Evolutionary conservation across 1,140 invertebrate genomes (phyloP), one percentile per base, ranked within the genome.

Genomic region (Drosophila nigrodunni): DNA sequence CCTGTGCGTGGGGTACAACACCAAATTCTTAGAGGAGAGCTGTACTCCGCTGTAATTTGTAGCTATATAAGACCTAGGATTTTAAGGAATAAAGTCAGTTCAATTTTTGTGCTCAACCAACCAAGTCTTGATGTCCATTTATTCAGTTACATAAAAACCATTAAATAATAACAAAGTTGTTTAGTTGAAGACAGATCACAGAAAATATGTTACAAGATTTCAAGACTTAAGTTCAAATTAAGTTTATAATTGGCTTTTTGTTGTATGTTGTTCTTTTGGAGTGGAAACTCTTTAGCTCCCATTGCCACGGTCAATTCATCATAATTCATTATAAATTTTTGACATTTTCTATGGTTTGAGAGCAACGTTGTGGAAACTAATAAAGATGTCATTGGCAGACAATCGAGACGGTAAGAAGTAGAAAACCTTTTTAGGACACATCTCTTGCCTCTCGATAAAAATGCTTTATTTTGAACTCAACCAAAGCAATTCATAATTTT

Each of bases 361-460:
- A 61, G 57, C 73, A 91, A 21, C 78, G 77, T 83, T 82, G 86
- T 91, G 86, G 89, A 91, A 91, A 91, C 89, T 91, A 90, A 91
- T 91, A 91, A 91, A 91, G 89, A 91, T 91, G 90, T 91, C 89
- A 91, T 79, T 81, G 82, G 74, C 59, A 85, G 72, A 89, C 85
- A 89, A 87, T 80, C 77, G 74, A 64, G 15, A 57, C 13, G 37
- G 58, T 18, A 25, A 10, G 25, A 50, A 30, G 4, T 6, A 30
- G 67, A 64, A 50, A 69, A 62, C 50, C 57, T 41, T 49, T 44
- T 41, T 25, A 80, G 73, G 65, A 77, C n/a, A 13, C 46, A 30
- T 54, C 9, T 66, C 18, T 37, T 21, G 49, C 44, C 49, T 58
- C 55, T 66, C 44, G 66, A 77, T 89, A 85, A 80, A 78, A 78